A percentile compares a stretch with the other conserved stretches of the same genome.
phyloP scores from a whole-genome alignment of 2,113 vertebrate genomes.

The Tetrao urogallus region DNA sequence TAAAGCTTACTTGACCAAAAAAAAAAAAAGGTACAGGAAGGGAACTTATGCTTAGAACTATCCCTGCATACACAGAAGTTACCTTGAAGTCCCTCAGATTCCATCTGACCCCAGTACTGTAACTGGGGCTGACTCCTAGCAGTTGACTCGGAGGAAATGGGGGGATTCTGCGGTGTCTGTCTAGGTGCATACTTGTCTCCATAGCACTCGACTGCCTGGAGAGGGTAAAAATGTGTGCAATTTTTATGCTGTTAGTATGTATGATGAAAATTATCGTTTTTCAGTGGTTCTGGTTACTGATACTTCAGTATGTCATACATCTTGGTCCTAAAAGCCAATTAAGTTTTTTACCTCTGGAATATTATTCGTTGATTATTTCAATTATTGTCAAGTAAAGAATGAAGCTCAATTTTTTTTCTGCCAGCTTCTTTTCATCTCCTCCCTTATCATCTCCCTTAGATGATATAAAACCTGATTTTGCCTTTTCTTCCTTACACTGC shows the following conservation, averaged over 20 bases:
- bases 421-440: not conserved
- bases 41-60: not conserved
- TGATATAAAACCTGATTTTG: conserved; percentile 4
- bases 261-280: not conserved
- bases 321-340: not conserved
- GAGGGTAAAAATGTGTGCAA: not conserved
- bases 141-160: not conserved
- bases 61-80: not conserved
- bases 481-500: not conserved
- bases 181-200: not conserved
- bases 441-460: not conserved
- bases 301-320: not conserved
- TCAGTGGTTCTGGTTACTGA: not conserved
- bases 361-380: not conserved
- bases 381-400: not conserved
- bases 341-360: not conserved
- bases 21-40: not conserved
- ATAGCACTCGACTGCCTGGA: not conserved
- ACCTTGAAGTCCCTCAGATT: not conserved
- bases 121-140: not conserved
- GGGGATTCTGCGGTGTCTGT: not conserved
- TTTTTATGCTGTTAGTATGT: not conserved
- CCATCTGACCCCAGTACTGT: not conserved
- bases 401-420: not conserved
- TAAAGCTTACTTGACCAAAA: not conserved